Base-by-base conservation (phyloP, 2,113 vertebrate species). In the Cnemophilus loriae region DNA sequence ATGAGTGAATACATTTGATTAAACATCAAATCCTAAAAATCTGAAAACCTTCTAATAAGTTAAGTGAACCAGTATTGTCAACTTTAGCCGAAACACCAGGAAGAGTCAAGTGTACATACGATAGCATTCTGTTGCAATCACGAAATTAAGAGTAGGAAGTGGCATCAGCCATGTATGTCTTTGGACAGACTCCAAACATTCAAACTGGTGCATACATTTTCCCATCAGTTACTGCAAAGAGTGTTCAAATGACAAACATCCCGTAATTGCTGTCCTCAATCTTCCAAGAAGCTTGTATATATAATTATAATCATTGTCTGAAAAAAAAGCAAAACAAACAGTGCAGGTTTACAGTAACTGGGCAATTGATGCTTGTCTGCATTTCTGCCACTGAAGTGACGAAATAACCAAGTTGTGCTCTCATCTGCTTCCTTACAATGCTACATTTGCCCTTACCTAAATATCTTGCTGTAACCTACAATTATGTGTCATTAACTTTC, bases 241-340 rank as follows among this genome's bases (percentile, higher is more conserved):
- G 56, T 0, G 9, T 57, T 91, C 57, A 37, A 87, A 57, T 86
- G 42, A 80, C 74, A 96, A 95, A 80, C 42, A 90, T 55, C 63
- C 49, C 61, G 37, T 95, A 94, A 84, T 76, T 92, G 69, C 47
- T 15, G 53, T 56, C 65, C 50, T 91, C 6, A 2, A 68, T 82
- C 70, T 82, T 73, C 89, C 77, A 87, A 90, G 69, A 78, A 59
- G 69, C 57, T 92, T 4, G 0, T 82, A 84, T 65, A 81, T 96
- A 10, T 95, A 90, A 87, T 93, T 90, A 95, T 46, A 91, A 79
- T 63, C 46, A 79, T 69, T 89, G 84, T 57, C 41, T 87, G 53
- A 75, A 65, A 91, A 82, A 37, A 74, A 7, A 1, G 22, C 10
- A 18, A 76, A 50, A 21, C 71, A 76, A 87, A 61, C 39, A 93